A percentile compares a stretch with the other conserved stretches of the same genome.
phyloP scores from a whole-genome alignment of 2,113 vertebrate species.

The Prietella phreatophila region DNA sequence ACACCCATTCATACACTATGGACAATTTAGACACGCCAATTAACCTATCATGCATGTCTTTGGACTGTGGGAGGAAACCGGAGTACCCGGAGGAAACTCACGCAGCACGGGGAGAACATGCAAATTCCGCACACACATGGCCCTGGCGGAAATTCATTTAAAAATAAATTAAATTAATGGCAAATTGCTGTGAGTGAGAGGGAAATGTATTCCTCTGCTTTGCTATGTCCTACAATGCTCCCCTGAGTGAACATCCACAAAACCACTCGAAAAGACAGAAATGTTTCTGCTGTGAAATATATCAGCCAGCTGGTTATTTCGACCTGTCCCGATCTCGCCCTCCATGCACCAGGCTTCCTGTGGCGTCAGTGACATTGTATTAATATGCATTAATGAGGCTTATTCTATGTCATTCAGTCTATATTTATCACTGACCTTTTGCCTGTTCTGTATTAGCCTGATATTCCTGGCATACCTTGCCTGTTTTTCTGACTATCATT shows the following conservation, averaged over 20 bases:
- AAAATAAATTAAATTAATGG: not conserved
- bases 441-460: not conserved
- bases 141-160: too few species aligned
- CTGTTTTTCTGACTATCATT: not conserved
- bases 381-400: conserved; percentile 5
- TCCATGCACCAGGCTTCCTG: not conserved
- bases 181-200: not conserved
- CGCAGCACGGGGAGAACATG: too few species aligned
- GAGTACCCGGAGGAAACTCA: too few species aligned
- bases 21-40: too few species aligned
- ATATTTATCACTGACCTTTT: conserved; percentile 5
- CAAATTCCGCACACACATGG: too few species aligned
- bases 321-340: not conserved
- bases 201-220: not conserved
- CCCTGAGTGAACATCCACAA: not conserved
- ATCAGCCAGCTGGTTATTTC: not conserved
- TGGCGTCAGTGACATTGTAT: not conserved
- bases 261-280: not conserved
- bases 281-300: not conserved
- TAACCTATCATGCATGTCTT: too few species aligned
- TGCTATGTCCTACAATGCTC: not conserved
- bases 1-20: too few species aligned
- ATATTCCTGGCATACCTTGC: not conserved
- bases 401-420: conserved; percentile 10
- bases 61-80: too few species aligned